These are phyloP conservation scores for Tinamus major DNA, from an alignment of 2,797 vertebrate genomes.

Conservation along the genomic window DNA sequence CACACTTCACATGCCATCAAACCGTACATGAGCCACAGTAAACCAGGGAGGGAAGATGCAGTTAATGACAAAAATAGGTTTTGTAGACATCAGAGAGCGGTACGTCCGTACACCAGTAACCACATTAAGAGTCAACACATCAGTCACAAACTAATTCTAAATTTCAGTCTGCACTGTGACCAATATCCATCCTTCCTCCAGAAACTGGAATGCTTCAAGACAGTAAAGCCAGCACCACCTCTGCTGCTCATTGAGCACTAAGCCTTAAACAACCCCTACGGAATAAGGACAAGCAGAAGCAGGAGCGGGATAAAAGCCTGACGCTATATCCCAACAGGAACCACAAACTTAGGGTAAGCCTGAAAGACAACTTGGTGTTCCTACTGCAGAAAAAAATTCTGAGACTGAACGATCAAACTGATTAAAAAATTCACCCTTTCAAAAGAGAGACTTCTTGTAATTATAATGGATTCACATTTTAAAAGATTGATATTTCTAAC, in stretches of 20 bases:
- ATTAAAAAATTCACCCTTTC: not conserved
- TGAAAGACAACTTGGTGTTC: fast-evolving
- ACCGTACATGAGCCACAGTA: fast-evolving
- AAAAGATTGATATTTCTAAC: not conserved
- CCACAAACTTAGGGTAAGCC: not conserved
- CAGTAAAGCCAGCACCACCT: not conserved
- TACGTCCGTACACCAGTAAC: not conserved
- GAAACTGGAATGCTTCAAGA: not conserved
- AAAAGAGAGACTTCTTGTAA: not conserved
- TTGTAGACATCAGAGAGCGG: not conserved
- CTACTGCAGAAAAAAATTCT: not conserved
- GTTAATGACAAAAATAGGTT: not conserved
- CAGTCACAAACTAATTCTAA: not conserved
- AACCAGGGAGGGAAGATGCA: not conserved
- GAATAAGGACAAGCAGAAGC: not conserved
- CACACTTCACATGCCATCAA: not conserved
- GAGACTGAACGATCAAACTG: fast-evolving
- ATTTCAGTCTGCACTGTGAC: not conserved
- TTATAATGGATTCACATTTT: fast-evolving
- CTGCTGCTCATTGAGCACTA: not conserved
- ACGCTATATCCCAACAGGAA: fast-evolving
- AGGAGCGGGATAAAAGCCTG: not conserved
- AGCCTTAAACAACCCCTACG: not conserved
- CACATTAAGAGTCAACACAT: not conserved
- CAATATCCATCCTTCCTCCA: not conserved